These are phyloP conservation scores for Anodontia alba DNA, from an alignment of 2,888 invertebrate species.

Conservation along the genomic window DNA sequence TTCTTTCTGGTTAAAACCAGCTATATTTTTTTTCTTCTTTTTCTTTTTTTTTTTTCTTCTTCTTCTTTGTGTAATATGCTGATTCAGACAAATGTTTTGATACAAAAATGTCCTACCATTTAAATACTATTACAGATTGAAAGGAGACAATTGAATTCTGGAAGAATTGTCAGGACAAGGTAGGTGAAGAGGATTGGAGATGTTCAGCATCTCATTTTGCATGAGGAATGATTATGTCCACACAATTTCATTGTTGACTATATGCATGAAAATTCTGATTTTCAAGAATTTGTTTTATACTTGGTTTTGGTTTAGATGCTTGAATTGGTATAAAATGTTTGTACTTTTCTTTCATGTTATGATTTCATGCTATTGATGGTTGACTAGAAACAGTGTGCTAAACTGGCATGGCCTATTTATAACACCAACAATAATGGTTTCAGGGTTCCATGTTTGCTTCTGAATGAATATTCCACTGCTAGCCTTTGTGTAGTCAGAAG, in stretches of 20 bases:
- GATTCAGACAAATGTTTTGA: too few relatives aligned
- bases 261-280: slow-evolving; percentile 68
- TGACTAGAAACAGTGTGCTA: slow-evolving; percentile 69
- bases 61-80: too few relatives aligned
- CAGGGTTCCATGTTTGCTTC: slow-evolving; percentile 67
- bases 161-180: slow-evolving; percentile 52
- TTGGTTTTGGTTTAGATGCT: slow-evolving; percentile 70
- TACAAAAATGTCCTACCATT: slow-evolving; percentile 8
- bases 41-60: too few relatives aligned
- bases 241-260: slow-evolving; percentile 68
- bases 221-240: slow-evolving; percentile 69
- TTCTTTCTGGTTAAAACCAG: too few relatives aligned
- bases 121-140: slow-evolving; percentile 61
- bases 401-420: slow-evolving; percentile 70
- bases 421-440: slow-evolving; percentile 66
- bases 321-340: slow-evolving; percentile 69
- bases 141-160: slow-evolving; percentile 56
- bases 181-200: slow-evolving; percentile 64
- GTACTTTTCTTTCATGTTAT: slow-evolving; percentile 68
- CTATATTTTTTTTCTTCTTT: too few relatives aligned
- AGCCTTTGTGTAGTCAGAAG: slow-evolving; percentile 68
- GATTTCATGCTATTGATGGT: slow-evolving; percentile 68
- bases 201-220: slow-evolving; percentile 65
- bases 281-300: slow-evolving; percentile 68
- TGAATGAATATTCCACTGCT: slow-evolving; percentile 67